Evolutionary conservation across 2,113 vertebrate species (phyloP), one percentile per base, ranked within the genome.

Genomic region (Gobius niger): DNA sequence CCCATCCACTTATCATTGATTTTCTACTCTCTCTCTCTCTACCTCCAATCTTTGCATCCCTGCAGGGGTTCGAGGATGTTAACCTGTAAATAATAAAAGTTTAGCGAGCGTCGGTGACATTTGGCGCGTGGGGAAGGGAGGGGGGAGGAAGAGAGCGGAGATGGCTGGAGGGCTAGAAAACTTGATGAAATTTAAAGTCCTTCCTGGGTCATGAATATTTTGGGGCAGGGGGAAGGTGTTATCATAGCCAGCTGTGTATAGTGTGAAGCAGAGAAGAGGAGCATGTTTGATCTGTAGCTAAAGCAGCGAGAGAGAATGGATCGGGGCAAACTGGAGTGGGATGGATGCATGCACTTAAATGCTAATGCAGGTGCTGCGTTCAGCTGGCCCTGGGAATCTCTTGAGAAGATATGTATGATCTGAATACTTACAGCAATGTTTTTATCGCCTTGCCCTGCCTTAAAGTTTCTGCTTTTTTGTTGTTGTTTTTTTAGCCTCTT

Each of bases 31-130:
- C 80, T 70, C 80, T 70, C 61, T 61, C 34, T 47, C 64, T 54
- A 8, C 67, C 60, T 63, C 50, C 14, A 18, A 47, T n/a, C 19
- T 73, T 44, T 56, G 19, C 44, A 15, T 18, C 46, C 57, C 72
- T 44, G 61, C 50, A 79, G 76, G 71, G 85, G 68, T 72, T 76
- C 67, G 78, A 81, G 76, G 24, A 84, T 78, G 76, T 82, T 88
- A 86, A 87, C 81, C 85, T 89, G 87, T 90, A 88, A 91, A 88
- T 88, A 88, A 86, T 87, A 82, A 87, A 88, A 80, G 71, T 82
- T 77, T 72, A 47, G 78, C 63, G 11, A 54, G 84, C 80, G 56
- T 78, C 19, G 78, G 83, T 87, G 85, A 85, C 87, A 82, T 84
- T 89, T 87, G 77, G 67, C 57, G 80, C 68, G 65, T n/a, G 80